Evolutionary conservation across 2,797 vertebrate genomes (phyloP).

Genomic region (Rhinella marina): DNA sequence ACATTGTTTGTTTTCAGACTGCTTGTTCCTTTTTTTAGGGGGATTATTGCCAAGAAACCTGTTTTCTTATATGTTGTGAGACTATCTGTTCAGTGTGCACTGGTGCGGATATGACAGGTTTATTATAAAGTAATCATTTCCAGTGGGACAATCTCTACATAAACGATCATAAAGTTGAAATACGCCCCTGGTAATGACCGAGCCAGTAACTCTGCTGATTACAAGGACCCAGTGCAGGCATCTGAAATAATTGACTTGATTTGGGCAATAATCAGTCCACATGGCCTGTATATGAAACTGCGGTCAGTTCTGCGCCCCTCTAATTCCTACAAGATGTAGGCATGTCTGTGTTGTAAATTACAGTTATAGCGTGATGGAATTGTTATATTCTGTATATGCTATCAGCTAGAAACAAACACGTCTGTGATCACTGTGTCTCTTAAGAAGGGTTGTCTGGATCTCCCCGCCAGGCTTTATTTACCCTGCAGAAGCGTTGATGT

Average conservation of each 20-base stretch:
- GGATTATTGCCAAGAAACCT: not conserved
- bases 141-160: not conserved
- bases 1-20: too few species aligned
- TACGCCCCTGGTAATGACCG: not conserved
- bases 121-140: not conserved
- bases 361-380: not conserved
- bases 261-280: not conserved
- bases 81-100: not conserved
- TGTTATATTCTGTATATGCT: not conserved
- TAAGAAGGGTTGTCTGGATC: too few species aligned
- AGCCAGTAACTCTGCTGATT: not conserved
- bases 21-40: too few species aligned
- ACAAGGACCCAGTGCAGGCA: not conserved
- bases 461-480: too few species aligned
- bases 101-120: not conserved
- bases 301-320: not conserved
- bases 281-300: not conserved
- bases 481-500: too few species aligned
- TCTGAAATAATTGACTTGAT: not conserved
- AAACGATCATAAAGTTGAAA: not conserved
- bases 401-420: not conserved
- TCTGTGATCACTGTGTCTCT: too few species aligned
- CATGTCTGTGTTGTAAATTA: not conserved
- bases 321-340: not conserved
- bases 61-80: not conserved